Base-by-base conservation (phyloP, 2,113 vertebrate genomes). In the Corythoichthys intestinalis region DNA sequence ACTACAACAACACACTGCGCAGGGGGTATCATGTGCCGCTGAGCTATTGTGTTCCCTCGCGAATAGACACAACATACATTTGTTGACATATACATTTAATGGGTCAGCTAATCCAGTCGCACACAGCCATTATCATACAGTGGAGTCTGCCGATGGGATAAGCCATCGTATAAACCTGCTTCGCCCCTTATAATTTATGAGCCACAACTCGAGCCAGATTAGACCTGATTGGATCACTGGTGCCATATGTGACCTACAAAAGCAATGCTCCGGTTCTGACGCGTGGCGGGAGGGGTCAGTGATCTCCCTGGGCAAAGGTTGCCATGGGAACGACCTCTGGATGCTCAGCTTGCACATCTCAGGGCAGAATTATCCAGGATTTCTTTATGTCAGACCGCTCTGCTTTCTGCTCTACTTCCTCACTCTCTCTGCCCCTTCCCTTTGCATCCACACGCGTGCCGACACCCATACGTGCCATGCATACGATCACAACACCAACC, bases 221-320 rank as follows among this genome's bases (percentile, higher is more conserved):
- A 93, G 86, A 71, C 80, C 80, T 91, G 90, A 91, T 87, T 91
- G 92, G 85, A 92, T 88, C 74, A 78, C 87, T 82, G 80, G 83
- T 91, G 87, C 90, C 92, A 92, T 91, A 91, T 92, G 92, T 90
- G 91, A 92, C 91, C 91, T 90, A 91, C 89, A 92, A 91, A 63
- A 63, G 91, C 88, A 86, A 87, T 70, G 83, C 87, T 83, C 72
- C 9, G 74, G 80, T 80, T 84, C 81, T 79, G 77, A 76, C 48
- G 77, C 75, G 38, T 85, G 85, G 74, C 73, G 71, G 86, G 74
- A 86, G 83, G 61, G 90, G 90, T 92, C 86, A 88, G 81, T n/a
- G 77, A 89, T 90, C 89, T 92, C 86, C 80, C 75, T 74, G 82
- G 86, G 90, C 91, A 90, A 85, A 90, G 86, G 90, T 91, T 92